Base-by-base conservation (phyloP, 2,888 invertebrate species). In the Pollenia labialis region DNA sequence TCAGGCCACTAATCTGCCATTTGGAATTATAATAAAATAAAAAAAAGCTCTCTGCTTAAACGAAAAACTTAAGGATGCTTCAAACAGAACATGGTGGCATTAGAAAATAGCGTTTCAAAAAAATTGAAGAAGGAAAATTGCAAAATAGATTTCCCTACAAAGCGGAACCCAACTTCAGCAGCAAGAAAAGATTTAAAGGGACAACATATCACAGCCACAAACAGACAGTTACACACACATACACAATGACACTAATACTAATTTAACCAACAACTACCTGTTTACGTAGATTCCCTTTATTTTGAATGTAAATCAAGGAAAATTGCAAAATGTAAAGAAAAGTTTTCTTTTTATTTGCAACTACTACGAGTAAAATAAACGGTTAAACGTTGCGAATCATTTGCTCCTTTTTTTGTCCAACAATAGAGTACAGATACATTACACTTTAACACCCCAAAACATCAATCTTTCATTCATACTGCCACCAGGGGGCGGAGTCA, bases 1-100 rank as follows among this genome's bases (percentile, higher is more conserved):
- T 88, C 85, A 83, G 81, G 62, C 88, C 88, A 90, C 92, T 92
- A 91, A 91, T 92, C 91, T 91, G 89, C 90, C 89, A 90, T 90
- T 89, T 90, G n/a, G 56, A 58, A 71, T 71, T 54, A 14, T 18
- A 54, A 23, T 50, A 12, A 58, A 18, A 16, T 16, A 18, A 66
- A 54, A 48, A 58, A 56, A 9, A 6, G 4, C 16, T 2, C 32
- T 40, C 12, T 81, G 23, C 16, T 50, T 42, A 44, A 14, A 56
- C 56, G 18, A 8, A 68, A 62, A 69, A n/a, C 16, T 48, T 52
- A 18, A 62, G 42, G 60, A 76, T 42, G 54, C 40, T 56, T 14
- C n/a, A n/a, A 64, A 56, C 16, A 64, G 52, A 40, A 83, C 3
- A 18, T 66, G 46, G 44, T 64, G 46, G 69, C 69, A 80, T 48